Evolutionary conservation across 1,140 invertebrate genomes (phyloP).

Genomic region (Holcopasites calliopsidis): DNA sequence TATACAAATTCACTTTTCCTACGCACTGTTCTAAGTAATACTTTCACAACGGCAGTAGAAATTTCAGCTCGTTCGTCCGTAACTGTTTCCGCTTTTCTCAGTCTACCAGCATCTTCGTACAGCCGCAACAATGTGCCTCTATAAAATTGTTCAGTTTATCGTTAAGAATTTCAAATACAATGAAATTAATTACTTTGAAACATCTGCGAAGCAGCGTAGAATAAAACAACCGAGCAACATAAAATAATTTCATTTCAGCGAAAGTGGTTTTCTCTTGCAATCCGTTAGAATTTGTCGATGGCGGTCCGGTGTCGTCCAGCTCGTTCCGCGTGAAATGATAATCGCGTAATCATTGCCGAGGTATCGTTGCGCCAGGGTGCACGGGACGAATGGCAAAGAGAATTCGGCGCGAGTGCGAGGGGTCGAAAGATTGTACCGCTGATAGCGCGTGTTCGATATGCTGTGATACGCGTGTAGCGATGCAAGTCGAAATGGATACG

Average conservation of each 20-base stretch:
- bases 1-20: neutral
- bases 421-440: constrained; percentile 51
- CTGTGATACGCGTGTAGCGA: constrained; percentile 45
- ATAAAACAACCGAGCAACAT: too few species aligned
- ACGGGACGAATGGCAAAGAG: constrained; percentile 2
- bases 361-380: neutral
- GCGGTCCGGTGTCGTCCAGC: neutral
- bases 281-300: neutral
- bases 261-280: too few species aligned
- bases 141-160: constrained; percentile 1
- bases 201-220: too few species aligned
- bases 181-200: too few species aligned
- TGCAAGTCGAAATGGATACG: constrained; percentile 23
- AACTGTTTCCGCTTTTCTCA: constrained; percentile 8
- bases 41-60: constrained; percentile 31
- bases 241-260: neutral
- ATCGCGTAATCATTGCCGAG: neutral
- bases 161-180: too few species aligned
- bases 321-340: neutral
- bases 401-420: constrained; percentile 30
- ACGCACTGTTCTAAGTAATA: neutral
- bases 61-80: constrained; percentile 37
- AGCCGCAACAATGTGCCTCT: neutral
- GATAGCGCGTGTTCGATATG: constrained; percentile 59
- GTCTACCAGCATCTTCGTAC: neutral